Base-by-base conservation (phyloP, 2,888 invertebrate genomes). In the Andrena camellia region DNA sequence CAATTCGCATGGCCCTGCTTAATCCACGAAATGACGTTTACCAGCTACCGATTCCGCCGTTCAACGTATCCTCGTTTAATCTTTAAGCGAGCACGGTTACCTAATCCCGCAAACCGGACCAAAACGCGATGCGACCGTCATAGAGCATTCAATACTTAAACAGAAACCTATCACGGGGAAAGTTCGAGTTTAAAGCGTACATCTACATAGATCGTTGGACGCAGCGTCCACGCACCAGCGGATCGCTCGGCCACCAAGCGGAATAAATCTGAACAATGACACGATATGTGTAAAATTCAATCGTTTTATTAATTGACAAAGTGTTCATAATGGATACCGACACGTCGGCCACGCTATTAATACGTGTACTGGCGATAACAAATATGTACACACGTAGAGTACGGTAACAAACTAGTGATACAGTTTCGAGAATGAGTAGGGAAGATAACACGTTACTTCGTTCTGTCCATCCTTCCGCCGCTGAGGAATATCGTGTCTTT, bases 271-370 rank as follows among this genome's bases (percentile, higher is more conserved):
- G 60, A 85, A 80, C 70, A 75, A 76, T 81, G 79, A 88, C 82
- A 82, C 82, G 72, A 78, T 86, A 59, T 83, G 83, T 89, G 73
- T 92, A 92, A 93, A 93, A 93, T 93, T 92, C 92, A 92, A 93
- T 93, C 91, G 88, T 93, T 93, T 93, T 93, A 93, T 93, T 94
- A 94, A 94, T 94, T 94, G 94, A 94, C 94, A 93, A 94, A 94
- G 94, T 93, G 92, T 93, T 93, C 91, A 92, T 94, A 93, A 93
- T 94, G 92, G 93, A 93, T 93, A 92, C 90, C 90, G 88, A 92
- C 78, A 67, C 84, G 72, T 60, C 71, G 60, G 69, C 78, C 78
- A 84, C 83, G 67, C 78, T 83, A 74, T 68, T 81, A 70, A 71
- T 84, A 86, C 86, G 87, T 88, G 73, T 84, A 84, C 80, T 91